Evolutionary conservation across 2,113 vertebrate species (phyloP).

Genomic region (Myotis brandtii): DNA sequence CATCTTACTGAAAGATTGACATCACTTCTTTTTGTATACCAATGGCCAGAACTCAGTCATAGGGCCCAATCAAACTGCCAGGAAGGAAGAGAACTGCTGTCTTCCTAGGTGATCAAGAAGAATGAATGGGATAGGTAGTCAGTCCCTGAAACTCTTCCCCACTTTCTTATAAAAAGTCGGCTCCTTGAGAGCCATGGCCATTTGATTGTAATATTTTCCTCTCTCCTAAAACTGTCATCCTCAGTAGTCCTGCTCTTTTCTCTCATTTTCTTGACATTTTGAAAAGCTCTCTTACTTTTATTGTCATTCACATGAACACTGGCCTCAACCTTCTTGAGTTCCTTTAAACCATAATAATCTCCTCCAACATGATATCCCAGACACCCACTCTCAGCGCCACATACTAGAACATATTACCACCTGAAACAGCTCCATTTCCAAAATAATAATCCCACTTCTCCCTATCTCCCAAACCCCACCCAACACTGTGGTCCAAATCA

Average conservation of each 20-base stretch:
- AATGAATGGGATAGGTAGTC: background rate
- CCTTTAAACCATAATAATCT: background rate
- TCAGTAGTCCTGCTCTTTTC: background rate
- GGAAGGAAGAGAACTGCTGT: background rate
- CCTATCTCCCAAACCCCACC: background rate
- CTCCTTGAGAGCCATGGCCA: background rate
- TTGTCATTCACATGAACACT: background rate
- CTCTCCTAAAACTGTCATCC: background rate
- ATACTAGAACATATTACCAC: background rate
- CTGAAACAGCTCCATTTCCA: background rate
- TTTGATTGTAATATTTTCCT: background rate
- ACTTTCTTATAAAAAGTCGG: background rate
- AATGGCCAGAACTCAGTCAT: too few species aligned
- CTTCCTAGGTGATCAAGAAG: background rate
- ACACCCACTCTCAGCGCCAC: background rate
- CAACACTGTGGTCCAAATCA: background rate
- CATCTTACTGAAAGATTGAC: background rate
- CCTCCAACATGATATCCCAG: background rate
- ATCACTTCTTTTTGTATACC: background rate
- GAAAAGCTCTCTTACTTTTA: background rate
- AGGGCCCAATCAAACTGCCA: background rate
- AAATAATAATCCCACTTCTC: background rate
- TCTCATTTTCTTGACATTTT: background rate
- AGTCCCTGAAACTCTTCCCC: background rate
- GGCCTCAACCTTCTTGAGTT: background rate